Percentiles rank a stretch among this genome's conserved stretches.
phyloP scores from a whole-genome alignment of 2,888 invertebrate genomes.

The Eilema caniola region DNA sequence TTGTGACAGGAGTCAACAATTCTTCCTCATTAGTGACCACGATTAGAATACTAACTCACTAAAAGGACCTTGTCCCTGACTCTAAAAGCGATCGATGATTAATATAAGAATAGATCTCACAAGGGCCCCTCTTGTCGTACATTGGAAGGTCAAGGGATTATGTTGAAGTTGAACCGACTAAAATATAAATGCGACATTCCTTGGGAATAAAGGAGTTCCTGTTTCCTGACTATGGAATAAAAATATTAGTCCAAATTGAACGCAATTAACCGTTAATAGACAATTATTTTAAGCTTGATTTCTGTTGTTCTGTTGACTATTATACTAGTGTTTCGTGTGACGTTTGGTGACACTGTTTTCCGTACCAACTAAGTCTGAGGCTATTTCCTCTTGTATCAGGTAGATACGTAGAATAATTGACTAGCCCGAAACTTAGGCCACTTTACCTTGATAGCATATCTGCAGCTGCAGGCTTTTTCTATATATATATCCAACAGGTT shows the following conservation, averaged over 20 bases:
- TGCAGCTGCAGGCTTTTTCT: too few species aligned
- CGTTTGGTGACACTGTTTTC: too few species aligned
- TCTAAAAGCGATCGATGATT: constrained; percentile 3
- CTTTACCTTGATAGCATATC: too few species aligned
- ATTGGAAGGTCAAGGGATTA: neutral
- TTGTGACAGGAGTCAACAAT: neutral
- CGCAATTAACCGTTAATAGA: too few species aligned
- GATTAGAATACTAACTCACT: constrained; percentile 1
- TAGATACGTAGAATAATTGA: too few species aligned
- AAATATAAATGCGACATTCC: neutral
- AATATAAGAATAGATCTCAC: neutral
- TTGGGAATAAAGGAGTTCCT: neutral
- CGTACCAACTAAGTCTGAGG: too few species aligned
- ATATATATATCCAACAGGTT: too few species aligned
- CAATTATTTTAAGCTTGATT: too few species aligned
- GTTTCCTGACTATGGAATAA: neutral
- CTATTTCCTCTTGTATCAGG: too few species aligned
- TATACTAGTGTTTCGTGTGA: too few species aligned
- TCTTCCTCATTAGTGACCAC: neutral
- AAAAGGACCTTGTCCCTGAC: constrained; percentile 1
- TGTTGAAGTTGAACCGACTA: neutral
- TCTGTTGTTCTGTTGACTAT: too few species aligned
- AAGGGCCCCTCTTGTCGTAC: neutral
- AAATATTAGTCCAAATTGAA: neutral
- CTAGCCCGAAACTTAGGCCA: too few species aligned